Evolutionary conservation across 2,113 vertebrate species (phyloP).

Genomic region (Myotis yumanensis): DNA sequence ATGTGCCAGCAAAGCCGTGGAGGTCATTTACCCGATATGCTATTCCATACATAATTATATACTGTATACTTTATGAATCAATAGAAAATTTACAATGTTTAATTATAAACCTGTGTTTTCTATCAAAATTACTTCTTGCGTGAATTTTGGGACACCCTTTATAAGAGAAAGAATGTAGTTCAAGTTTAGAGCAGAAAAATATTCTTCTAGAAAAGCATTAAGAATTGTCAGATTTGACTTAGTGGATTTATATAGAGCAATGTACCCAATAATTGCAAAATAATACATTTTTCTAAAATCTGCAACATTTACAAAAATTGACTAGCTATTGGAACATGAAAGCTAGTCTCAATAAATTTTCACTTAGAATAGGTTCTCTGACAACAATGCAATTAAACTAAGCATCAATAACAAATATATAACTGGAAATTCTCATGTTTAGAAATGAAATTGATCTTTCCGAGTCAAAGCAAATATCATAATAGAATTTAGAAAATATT

Average conservation of each 20-base stretch:
- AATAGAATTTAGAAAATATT: constrained; percentile 36
- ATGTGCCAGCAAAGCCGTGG: too few species aligned
- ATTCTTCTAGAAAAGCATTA: constrained; percentile 29
- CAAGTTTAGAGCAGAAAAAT: not conserved
- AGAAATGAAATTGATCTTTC: constrained; percentile 34
- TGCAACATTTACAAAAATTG: not conserved
- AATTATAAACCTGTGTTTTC: too few species aligned
- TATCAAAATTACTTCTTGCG: too few species aligned
- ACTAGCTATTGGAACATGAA: not conserved
- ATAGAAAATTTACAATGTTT: too few species aligned
- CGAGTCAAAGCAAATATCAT: constrained; percentile 1
- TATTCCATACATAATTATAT: too few species aligned
- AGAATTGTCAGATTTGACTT: not conserved
- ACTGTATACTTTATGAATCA: too few species aligned
- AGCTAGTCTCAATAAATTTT: constrained; percentile 36
- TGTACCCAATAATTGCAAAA: not conserved
- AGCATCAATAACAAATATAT: not conserved
- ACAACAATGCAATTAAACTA: not conserved
- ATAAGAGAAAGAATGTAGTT: not conserved
- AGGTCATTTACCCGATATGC: too few species aligned
- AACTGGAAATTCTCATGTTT: not conserved
- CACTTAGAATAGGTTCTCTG: not conserved
- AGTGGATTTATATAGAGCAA: not conserved
- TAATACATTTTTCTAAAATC: not conserved
- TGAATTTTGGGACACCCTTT: too few species aligned